Percentiles rank a stretch among this genome's conserved stretches.
phyloP scores from a whole-genome alignment of 2,797 vertebrate genomes.

The Novumbra hubbsi region DNA sequence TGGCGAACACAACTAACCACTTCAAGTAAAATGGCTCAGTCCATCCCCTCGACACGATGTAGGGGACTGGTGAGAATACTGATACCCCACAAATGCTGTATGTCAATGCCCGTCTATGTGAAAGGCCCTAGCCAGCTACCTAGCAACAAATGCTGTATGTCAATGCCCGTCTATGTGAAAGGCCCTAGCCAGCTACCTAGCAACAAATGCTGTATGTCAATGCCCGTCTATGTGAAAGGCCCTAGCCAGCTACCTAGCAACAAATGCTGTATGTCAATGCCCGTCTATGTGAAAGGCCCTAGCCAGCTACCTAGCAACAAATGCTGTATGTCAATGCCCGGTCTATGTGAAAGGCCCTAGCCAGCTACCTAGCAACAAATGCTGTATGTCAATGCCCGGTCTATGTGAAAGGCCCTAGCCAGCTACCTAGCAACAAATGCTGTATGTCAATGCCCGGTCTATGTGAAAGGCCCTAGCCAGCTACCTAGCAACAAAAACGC shows the following conservation, averaged over 20 bases:
- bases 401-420: neutral
- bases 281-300: neutral
- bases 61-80: neutral
- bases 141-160: neutral
- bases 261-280: neutral
- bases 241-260: neutral
- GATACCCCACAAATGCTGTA: neutral
- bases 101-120: neutral
- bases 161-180: neutral
- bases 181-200: neutral
- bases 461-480: neutral
- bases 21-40: neutral
- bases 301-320: neutral
- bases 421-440: neutral
- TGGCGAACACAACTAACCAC: neutral
- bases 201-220: neutral
- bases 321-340: neutral
- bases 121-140: neutral
- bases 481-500: neutral
- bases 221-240: neutral
- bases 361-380: neutral
- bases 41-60: neutral
- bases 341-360: neutral
- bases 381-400: neutral
- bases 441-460: neutral